These are phyloP conservation scores for Ovis canadensis DNA, from an alignment of 2,113 vertebrate species.

Conservation along the genomic window DNA sequence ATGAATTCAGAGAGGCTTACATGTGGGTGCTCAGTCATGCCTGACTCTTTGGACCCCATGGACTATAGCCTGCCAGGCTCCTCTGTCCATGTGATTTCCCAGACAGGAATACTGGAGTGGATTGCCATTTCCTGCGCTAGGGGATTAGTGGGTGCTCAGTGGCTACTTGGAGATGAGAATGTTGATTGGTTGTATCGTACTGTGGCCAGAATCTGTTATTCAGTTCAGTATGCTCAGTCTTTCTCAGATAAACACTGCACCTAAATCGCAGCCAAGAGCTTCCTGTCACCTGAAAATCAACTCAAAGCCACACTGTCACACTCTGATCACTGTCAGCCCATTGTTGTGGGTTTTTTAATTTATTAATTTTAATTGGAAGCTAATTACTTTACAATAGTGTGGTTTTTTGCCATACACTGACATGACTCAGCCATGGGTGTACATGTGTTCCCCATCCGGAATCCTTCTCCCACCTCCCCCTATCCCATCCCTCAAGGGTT, in stretches of 20 bases:
- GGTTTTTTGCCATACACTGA: neutral
- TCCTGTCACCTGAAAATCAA: neutral
- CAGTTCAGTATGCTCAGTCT: neutral
- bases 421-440: neutral
- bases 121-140: neutral
- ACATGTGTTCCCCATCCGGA: neutral
- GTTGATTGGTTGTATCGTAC: neutral
- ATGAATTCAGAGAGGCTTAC: neutral
- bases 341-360: neutral
- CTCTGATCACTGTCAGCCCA: neutral
- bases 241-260: neutral
- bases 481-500: neutral
- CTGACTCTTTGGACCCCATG: neutral
- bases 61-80: neutral
- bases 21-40: neutral
- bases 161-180: neutral
- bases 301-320: neutral
- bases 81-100: neutral
- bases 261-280: neutral
- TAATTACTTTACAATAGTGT: neutral
- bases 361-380: neutral
- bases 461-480: neutral
- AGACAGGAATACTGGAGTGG: neutral
- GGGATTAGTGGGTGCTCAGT: neutral
- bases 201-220: neutral